Evolutionary conservation across 2,113 vertebrate species (phyloP).

Genomic region (Pongo pygmaeus): DNA sequence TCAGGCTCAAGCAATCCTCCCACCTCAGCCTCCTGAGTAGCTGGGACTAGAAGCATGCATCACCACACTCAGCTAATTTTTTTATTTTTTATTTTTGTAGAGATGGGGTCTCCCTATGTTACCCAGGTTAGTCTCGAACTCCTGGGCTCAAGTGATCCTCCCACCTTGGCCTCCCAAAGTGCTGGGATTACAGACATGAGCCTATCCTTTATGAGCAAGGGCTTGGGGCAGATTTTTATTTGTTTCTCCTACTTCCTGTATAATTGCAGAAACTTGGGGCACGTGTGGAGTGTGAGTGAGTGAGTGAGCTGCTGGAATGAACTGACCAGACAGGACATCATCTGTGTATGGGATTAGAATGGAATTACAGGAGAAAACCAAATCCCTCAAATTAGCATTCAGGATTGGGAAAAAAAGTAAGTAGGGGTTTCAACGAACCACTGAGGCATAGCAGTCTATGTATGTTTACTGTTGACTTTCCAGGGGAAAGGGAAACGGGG

Average conservation of each 20-base stretch:
- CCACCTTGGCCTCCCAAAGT: too few relatives aligned
- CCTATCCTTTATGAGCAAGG: neutral
- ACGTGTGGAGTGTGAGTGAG: neutral
- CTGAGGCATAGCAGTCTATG: neutral
- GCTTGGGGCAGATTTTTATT: neutral
- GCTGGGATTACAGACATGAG: too few relatives aligned
- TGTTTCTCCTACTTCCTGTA: too few relatives aligned
- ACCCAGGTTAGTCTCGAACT: too few relatives aligned
- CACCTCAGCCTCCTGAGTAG: too few relatives aligned
- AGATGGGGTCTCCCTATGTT: too few relatives aligned
- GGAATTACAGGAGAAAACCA: neutral
- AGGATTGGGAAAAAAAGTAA: neutral
- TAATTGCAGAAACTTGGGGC: neutral
- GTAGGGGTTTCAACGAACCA: neutral
- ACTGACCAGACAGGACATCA: neutral
- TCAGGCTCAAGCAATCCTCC: too few relatives aligned
- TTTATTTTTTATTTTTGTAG: too few relatives aligned
- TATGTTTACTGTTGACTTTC: neutral
- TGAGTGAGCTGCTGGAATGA: neutral
- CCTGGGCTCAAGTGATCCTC: too few relatives aligned
- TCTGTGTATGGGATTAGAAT: neutral
- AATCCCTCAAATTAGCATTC: too few relatives aligned
- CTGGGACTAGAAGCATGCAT: too few relatives aligned
- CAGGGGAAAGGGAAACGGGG: neutral
- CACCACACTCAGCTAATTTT: too few relatives aligned